A percentile compares a stretch with the other conserved stretches of the same genome.
Conservation (phyloP, 2,888 invertebrate genomes). For the Eupithecia insigniata region DNA sequence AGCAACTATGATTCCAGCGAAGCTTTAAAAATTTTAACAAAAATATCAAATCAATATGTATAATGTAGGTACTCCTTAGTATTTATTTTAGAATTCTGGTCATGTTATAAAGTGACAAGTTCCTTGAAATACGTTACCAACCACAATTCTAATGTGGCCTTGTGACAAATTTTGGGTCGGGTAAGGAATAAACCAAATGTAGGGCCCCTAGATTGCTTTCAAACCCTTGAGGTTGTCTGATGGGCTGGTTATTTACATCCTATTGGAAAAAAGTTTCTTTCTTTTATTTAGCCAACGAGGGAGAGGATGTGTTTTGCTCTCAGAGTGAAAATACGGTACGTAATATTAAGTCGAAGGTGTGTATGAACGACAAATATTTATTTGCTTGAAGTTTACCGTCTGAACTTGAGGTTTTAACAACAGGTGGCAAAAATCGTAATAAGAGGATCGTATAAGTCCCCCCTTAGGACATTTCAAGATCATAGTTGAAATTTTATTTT, state of each 20-base stretch:
- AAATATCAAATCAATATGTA: no score
- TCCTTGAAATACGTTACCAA: not conserved
- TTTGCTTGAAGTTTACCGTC: not conserved
- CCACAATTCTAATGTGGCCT: not conserved
- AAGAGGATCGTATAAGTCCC: not conserved
- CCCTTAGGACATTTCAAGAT: not conserved
- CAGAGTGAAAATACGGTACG: constrained; percentile 18
- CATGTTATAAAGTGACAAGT: not conserved
- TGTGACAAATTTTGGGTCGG: constrained; percentile 14
- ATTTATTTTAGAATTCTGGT: no score
- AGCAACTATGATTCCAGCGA: no score
- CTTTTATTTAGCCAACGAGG: constrained; percentile 57
- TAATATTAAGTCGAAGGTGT: not conserved
- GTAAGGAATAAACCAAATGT: constrained; percentile 47
- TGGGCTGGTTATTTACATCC: constrained; percentile 71
- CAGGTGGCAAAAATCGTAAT: no score
- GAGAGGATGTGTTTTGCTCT: constrained; percentile 52
- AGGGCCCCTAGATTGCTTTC: constrained; percentile 69
- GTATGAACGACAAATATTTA: constrained; percentile 8
- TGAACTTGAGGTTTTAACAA: no score
- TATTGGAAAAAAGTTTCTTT: constrained; percentile 60
- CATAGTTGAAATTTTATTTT: not conserved
- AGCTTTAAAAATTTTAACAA: not conserved
- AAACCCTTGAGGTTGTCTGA: constrained; percentile 72
- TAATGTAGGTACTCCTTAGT: no score